Conservation (phyloP, 2,888 invertebrate species). For the Tinea trinotella region DNA sequence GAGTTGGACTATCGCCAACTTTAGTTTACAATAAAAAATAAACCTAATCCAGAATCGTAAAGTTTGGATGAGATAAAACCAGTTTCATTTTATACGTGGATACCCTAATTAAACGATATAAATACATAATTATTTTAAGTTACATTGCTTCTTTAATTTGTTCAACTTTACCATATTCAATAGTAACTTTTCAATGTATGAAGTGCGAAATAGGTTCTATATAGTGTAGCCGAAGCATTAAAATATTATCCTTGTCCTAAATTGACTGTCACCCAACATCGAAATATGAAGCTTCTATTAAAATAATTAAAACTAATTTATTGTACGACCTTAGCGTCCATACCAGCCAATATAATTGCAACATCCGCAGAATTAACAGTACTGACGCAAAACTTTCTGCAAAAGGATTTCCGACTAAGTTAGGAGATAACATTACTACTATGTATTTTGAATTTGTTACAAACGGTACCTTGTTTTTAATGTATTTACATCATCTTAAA, state of each 20-base stretch:
- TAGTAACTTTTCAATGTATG: no score
- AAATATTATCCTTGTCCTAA: constrained; percentile 7
- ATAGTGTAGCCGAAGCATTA: neutral
- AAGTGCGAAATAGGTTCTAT: no score
- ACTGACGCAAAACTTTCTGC: constrained; percentile 7
- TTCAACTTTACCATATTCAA: no score
- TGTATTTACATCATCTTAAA: no score
- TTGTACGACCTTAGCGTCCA: neutral
- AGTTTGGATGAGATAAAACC: neutral
- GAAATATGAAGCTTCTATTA: constrained; percentile 8
- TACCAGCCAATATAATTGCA: constrained; percentile 6
- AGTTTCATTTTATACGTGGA: neutral
- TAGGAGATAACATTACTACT: constrained; percentile 1
- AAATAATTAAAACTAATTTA: constrained; percentile 13
- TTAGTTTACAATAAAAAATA: neutral
- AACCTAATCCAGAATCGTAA: neutral
- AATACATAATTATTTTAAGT: neutral
- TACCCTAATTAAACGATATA: neutral
- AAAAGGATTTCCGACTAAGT: constrained; percentile 8
- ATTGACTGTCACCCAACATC: neutral
- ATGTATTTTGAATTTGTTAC: no score
- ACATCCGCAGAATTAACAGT: constrained; percentile 3
- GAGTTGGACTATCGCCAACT: neutral
- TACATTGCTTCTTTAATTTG: neutral
- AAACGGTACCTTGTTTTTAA: no score